These are phyloP conservation scores for Drosophila recens DNA, from an alignment of 2,888 invertebrate species.

Conservation along the genomic window DNA sequence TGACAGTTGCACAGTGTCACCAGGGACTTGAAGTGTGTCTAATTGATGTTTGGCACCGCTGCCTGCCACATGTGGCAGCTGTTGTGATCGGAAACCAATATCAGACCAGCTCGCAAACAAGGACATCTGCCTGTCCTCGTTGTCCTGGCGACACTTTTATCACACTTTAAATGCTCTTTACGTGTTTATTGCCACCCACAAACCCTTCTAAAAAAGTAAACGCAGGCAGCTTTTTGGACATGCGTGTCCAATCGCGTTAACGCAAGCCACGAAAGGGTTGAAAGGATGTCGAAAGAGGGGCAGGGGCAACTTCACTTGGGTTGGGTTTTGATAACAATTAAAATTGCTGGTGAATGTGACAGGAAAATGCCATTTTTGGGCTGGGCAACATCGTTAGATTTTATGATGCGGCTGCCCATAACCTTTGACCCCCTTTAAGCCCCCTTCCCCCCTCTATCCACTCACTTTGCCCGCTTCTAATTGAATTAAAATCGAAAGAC, in stretches of 20 bases:
- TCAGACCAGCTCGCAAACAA: conserved; percentile 24
- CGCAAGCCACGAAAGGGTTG: conserved; percentile 65
- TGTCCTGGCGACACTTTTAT: conserved; percentile 76
- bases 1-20: conserved; percentile 71
- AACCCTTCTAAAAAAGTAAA: neutral
- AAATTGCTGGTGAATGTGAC: conserved; percentile 76
- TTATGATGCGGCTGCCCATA: conserved; percentile 67
- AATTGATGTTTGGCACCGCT: conserved; percentile 61
- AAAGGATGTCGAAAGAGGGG: neutral
- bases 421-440: conserved; percentile 7
- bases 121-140: conserved; percentile 69
- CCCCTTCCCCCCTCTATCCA: neutral
- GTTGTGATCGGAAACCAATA: conserved; percentile 66
- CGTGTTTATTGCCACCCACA: conserved; percentile 71
- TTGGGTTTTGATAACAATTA: conserved; percentile 69
- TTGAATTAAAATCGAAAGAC: conserved; percentile 58
- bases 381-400: conserved; percentile 75
- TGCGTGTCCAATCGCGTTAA: conserved; percentile 83
- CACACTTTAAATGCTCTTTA: conserved; percentile 74
- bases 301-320: conserved; percentile 13
- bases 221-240: conserved; percentile 65
- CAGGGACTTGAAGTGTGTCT: conserved; percentile 75
- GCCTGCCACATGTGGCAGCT: conserved; percentile 39
- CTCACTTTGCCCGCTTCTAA: conserved; percentile 36
- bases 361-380: conserved; percentile 74